Conservation (phyloP, 2,797 vertebrate genomes). For the Lepilemur ruficaudatus region DNA sequence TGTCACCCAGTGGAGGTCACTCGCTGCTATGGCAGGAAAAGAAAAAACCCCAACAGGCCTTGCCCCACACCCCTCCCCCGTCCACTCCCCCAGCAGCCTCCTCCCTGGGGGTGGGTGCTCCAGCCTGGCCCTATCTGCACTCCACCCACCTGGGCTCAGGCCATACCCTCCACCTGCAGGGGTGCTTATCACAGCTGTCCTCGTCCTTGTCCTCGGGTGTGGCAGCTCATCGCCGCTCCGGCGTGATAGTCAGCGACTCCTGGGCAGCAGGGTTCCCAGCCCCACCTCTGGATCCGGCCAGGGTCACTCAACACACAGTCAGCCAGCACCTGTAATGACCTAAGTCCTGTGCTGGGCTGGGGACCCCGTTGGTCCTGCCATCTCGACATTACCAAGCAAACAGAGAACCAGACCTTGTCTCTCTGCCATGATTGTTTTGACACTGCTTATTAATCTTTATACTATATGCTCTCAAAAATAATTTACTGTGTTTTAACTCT, state of each 20-base stretch:
- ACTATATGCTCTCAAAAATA: not conserved
- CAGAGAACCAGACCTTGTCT: not conserved
- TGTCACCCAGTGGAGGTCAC: not conserved
- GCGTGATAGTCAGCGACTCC: not conserved
- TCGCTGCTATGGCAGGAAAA: not conserved
- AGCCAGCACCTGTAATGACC: fast-evolving
- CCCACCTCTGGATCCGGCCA: not conserved
- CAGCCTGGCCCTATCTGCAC: not conserved
- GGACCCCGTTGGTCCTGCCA: not conserved
- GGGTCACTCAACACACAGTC: not conserved
- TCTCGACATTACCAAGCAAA: not conserved
- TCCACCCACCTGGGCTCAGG: not conserved
- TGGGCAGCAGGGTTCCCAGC: not conserved
- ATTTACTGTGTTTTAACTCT: not conserved
- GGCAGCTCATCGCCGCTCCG: not conserved
- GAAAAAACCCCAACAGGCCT: not conserved
- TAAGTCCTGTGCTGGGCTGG: not conserved
- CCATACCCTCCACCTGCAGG: not conserved
- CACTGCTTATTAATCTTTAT: not conserved
- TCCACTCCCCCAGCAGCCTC: not conserved
- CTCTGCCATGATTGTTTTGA: not conserved
- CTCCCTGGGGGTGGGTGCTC: not conserved
- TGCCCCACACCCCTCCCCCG: not conserved
- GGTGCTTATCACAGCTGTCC: not conserved
- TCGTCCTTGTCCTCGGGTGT: not conserved